Percentiles rank a stretch among this genome's conserved stretches.
phyloP scores from a whole-genome alignment of 2,113 vertebrate species.

The Channa maculata region DNA sequence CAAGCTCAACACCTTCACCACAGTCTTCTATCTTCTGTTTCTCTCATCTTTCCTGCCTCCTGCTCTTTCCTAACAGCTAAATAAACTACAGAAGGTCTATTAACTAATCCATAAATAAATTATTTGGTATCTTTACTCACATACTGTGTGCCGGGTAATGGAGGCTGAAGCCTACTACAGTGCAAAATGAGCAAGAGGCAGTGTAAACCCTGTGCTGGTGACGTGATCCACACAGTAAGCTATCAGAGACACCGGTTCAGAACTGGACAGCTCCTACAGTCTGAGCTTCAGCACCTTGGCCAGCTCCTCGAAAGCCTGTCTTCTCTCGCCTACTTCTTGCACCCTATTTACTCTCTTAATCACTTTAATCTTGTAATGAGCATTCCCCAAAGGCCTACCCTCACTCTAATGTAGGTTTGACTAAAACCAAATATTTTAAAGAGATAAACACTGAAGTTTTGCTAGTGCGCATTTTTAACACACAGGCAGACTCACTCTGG shows the following conservation, averaged over 20 bases:
- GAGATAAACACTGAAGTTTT: no score
- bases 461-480: no score
- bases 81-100: background rate
- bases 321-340: background rate
- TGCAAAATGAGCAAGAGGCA: no score
- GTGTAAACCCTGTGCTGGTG: no score
- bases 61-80: conserved; percentile 6
- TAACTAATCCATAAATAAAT: background rate
- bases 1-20: conserved; percentile 11
- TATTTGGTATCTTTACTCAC: background rate
- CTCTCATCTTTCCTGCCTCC: background rate
- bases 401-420: no score
- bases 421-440: no score
- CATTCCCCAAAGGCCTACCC: no score
- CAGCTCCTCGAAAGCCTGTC: conserved; percentile 19
- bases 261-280: conserved; percentile 12
- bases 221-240: no score
- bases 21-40: no score
- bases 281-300: conserved; percentile 59
- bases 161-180: background rate
- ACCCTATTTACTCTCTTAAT: background rate
- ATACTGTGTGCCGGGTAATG: background rate
- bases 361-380: no score
- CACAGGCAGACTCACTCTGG: no score
- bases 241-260: conserved; percentile 1